Evolutionary conservation across 2,797 vertebrate genomes (phyloP), one percentile per base, ranked within the genome.

Genomic region (Anableps anableps): DNA sequence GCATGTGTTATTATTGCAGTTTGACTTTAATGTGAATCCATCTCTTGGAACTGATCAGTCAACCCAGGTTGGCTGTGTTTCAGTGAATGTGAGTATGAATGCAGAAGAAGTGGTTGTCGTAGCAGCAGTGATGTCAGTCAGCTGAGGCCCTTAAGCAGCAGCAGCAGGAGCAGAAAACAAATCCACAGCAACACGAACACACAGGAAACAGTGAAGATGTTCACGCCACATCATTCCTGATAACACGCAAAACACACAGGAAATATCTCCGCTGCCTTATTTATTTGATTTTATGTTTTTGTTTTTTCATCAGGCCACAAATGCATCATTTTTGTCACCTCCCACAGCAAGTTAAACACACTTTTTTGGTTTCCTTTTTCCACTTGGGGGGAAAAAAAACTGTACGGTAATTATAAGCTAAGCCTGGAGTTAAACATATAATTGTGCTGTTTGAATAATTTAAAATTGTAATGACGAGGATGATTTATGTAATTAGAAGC

Each of bases 401-500:
- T n/a, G 74, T 89, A 93, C 51, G 36, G 77, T 89, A 93, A 93
- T 94, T 90, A 93, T 88, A 89, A 88, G 86, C 89, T 82, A 85
- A 90, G 88, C 88, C 91, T 80, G 84, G 88, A 81, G 75, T 87
- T 87, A 85, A 91, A 90, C 80, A 88, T 83, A 85, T 85, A 88
- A 91, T 90, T 91, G 88, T 85, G 83, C 91, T 92, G 86, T 92
- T 89, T 83, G 86, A 89, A 88, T 89, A 87, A 92, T 89, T 86
- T 90, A 82, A 89, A 89, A 89, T 88, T 83, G 81, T 89, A 92
- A 90, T 91, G 89, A 76, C 62, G 50, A 19, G 48, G 41, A 83
- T 80, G 83, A 88, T 85, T 89, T 85, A 84, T 88, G 75, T 88
- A 89, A 90, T 92, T 85, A 86, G 79, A 87, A 88, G 83, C 80